These are phyloP conservation scores for Syncerus caffer DNA, from an alignment of 2,797 vertebrate genomes.

Conservation along the genomic window DNA sequence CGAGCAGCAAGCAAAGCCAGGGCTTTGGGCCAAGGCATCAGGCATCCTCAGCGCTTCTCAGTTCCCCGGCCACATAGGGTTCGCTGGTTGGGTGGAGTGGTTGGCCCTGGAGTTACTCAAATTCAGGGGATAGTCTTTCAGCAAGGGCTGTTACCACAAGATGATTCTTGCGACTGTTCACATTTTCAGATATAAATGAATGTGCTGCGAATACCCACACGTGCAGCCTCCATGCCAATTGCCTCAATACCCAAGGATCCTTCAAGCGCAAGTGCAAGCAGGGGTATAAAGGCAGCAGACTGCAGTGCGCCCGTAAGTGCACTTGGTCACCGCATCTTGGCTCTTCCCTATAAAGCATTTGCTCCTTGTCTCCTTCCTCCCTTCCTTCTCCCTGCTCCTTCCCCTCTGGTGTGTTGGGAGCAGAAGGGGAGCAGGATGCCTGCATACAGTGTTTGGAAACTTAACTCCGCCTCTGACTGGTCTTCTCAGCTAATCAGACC, in stretches of 20 bases:
- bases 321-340: not conserved
- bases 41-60: not conserved
- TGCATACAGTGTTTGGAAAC: not conserved
- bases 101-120: not conserved
- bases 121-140: not conserved
- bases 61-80: not conserved
- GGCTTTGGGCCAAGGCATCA: not conserved
- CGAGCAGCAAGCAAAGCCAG: not conserved
- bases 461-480: not conserved
- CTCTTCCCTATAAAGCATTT: not conserved
- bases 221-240: constrained; percentile 91
- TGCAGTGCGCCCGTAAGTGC: constrained; percentile 92
- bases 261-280: constrained; percentile 95
- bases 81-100: not conserved
- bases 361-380: not conserved
- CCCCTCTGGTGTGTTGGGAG: not conserved
- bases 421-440: rapidly evolving
- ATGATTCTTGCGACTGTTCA: not conserved
- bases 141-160: not conserved
- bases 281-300: constrained; percentile 93
- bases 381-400: not conserved
- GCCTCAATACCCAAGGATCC: constrained; percentile 92
- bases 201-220: constrained; percentile 86
- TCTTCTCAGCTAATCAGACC: not conserved
- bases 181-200: constrained; percentile 91